A percentile compares a stretch with the other conserved stretches of the same genome.
phyloP scores from a whole-genome alignment of 2,113 vertebrate genomes.

The Xerus inauris region DNA sequence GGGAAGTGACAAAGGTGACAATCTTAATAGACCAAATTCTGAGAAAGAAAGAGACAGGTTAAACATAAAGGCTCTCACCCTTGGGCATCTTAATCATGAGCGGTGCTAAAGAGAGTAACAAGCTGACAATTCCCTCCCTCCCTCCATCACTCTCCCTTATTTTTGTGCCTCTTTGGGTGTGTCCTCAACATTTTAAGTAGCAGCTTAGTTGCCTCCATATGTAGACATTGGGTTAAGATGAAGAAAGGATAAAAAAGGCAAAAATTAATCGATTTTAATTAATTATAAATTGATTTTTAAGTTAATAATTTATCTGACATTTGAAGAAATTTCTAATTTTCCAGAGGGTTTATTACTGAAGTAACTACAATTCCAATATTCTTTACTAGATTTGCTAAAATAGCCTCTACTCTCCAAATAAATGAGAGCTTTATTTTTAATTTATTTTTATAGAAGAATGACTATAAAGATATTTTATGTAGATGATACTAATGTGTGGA shows the following conservation, averaged over 20 bases:
- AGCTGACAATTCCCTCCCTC: too few species aligned
- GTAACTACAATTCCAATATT: background rate
- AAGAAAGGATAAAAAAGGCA: background rate
- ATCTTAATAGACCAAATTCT: background rate
- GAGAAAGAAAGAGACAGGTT: background rate
- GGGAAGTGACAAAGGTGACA: background rate
- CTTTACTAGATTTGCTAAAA: background rate
- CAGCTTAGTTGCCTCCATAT: background rate
- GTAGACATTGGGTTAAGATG: background rate
- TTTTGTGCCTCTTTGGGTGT: background rate
- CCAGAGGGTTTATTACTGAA: background rate
- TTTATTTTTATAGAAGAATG: background rate
- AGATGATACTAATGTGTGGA: background rate
- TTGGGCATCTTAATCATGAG: background rate
- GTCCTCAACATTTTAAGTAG: background rate
- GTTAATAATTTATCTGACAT: conserved; percentile 37
- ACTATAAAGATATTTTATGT: background rate
- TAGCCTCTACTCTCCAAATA: background rate
- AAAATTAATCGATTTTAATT: conserved; percentile 1
- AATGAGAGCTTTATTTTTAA: background rate
- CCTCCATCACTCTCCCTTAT: too few species aligned
- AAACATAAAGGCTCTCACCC: background rate
- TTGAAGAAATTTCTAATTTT: conserved; percentile 39
- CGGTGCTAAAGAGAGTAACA: background rate
- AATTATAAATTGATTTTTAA: conserved; percentile 8